Percentiles rank a stretch among this genome's conserved stretches.
These are phyloP conservation scores for Anthophora plumipes DNA, from an alignment of 2,888 invertebrate genomes.

Conservation along the genomic window DNA sequence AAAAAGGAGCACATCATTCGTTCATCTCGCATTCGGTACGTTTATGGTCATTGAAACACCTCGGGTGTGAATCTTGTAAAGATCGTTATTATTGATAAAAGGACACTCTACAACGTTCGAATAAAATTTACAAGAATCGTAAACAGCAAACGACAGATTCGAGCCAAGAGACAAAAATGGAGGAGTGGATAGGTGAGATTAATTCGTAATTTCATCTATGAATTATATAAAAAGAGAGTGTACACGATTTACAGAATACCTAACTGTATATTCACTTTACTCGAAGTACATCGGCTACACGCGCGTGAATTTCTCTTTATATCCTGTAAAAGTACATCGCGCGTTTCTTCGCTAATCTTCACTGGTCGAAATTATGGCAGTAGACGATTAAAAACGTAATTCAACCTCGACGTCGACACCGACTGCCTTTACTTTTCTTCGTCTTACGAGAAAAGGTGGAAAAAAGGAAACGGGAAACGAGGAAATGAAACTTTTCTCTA, in stretches of 20 bases:
- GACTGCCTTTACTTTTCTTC: neutral
- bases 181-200: neutral
- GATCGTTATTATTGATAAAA: conserved; percentile 53
- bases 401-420: neutral
- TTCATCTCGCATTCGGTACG: neutral
- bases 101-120: conserved; percentile 42
- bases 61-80: conserved; percentile 13
- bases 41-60: neutral
- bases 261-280: neutral
- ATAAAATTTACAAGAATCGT: conserved; percentile 53
- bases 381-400: conserved; percentile 35
- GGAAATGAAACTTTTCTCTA: conserved; percentile 20
- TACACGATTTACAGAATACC: neutral
- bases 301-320: neutral
- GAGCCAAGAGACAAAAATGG: conserved; percentile 24
- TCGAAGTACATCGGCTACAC: conserved; percentile 9
- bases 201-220: conserved; percentile 2
- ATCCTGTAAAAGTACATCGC: neutral
- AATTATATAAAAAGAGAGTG: conserved; percentile 13
- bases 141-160: conserved; percentile 40
- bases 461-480: neutral
- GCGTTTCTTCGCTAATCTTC: conserved; percentile 6
- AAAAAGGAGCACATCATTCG: no score
- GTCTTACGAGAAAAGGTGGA: no score
- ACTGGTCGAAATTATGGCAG: conserved; percentile 35